A percentile compares a stretch with the other conserved stretches of the same genome.
phyloP scores from a whole-genome alignment of 1,140 invertebrate genomes.

The Cyrtorhinus lividipennis region DNA sequence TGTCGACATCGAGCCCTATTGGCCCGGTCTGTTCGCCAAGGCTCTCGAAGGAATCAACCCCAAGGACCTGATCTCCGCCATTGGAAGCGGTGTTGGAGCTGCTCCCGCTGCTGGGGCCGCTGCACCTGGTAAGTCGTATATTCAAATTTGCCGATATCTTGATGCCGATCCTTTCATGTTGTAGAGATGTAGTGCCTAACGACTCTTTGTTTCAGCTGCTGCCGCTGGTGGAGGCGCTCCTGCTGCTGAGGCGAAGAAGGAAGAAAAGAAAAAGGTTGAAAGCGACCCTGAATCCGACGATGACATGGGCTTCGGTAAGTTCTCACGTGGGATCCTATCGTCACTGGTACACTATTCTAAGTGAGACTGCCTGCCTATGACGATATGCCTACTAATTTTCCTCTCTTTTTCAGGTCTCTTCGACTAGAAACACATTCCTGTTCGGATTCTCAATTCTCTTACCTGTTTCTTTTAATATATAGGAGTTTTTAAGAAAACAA shows the following conservation, averaged over 20 bases:
- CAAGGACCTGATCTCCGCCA: slow-evolving; percentile 85
- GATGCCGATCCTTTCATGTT: not conserved
- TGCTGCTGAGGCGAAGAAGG: slow-evolving; percentile 56
- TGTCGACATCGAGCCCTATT: slow-evolving; percentile 95
- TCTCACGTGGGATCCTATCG: not conserved
- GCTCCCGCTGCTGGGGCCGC: slow-evolving; percentile 52
- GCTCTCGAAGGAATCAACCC: slow-evolving; percentile 89
- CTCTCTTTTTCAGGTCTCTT: slow-evolving; percentile 20
- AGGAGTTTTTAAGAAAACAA: not conserved
- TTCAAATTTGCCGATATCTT: not conserved
- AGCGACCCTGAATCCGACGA: slow-evolving; percentile 72
- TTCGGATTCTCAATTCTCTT: not conserved
- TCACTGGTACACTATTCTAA: no score
- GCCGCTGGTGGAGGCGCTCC: slow-evolving; percentile 52
- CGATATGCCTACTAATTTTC: no score
- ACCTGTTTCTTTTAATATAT: not conserved
- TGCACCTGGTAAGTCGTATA: slow-evolving; percentile 33
- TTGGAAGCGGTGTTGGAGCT: slow-evolving; percentile 80
- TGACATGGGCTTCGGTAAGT: slow-evolving; percentile 80
- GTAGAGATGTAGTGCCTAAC: no score
- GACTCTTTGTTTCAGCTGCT: slow-evolving; percentile 29
- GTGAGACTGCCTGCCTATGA: no score
- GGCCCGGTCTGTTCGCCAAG: slow-evolving; percentile 96
- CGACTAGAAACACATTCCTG: slow-evolving; percentile 12
- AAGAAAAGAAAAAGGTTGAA: slow-evolving; percentile 70